Conservation (phyloP, 37 sponge, comb jelly and placozoan genomes). For the Aplysina aerophoba region DNA sequence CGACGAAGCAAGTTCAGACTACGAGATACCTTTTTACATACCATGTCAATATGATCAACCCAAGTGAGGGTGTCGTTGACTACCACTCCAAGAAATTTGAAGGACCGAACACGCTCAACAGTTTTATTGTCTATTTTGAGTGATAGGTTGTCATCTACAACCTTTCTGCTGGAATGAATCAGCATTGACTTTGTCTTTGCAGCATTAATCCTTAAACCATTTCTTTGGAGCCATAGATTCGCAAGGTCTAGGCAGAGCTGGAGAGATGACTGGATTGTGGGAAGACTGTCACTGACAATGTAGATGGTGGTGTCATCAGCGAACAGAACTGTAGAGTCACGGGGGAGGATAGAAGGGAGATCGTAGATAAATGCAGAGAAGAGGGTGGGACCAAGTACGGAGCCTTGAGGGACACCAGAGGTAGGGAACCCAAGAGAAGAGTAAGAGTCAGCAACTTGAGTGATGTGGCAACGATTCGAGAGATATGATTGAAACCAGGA, state of each 20-base stretch:
- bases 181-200: constrained; percentile 6
- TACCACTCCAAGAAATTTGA: constrained; percentile 31
- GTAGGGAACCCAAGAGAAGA: background rate
- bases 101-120: constrained; percentile 1
- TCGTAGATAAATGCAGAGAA: constrained; percentile 21
- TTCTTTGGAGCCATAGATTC: background rate
- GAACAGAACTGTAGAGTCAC: background rate
- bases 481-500: constrained; percentile 21
- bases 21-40: too few species aligned
- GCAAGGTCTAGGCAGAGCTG: constrained; percentile 7
- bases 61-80: constrained; percentile 20
- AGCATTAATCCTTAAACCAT: constrained; percentile 2
- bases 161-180: background rate
- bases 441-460: constrained; percentile 5
- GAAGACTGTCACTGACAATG: background rate
- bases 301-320: constrained; percentile 25
- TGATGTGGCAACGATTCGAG: background rate
- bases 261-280: background rate
- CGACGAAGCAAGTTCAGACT: background rate
- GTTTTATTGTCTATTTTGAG: background rate
- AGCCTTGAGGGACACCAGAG: constrained; percentile 23
- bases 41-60: background rate
- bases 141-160: background rate
- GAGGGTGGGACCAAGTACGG: constrained; percentile 10
- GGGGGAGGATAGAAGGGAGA: background rate